Base-by-base conservation (phyloP, 2,888 invertebrate species). In the Autographa pulchrina region DNA sequence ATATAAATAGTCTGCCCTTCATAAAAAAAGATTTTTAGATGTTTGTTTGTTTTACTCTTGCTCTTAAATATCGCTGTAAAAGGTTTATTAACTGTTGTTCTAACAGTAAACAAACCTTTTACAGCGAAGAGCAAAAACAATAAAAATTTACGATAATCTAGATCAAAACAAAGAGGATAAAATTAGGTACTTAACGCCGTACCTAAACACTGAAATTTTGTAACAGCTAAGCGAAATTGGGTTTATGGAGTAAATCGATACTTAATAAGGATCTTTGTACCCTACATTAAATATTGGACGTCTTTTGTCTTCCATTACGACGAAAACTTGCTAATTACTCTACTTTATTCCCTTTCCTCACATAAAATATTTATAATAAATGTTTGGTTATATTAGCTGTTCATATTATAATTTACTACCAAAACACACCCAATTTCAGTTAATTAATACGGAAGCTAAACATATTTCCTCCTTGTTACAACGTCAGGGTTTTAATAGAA, bases 401-500 rank as follows among this genome's bases (percentile, higher is more conserved):
- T 67, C 32, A 31, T 41, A 60, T 25, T 35, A 14, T 64, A 32
- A 80, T 75, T 65, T 71, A 31, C 64, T 25, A 63, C 59, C 59
- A 62, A 62, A 64, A 68, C 72, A 74, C 75, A 68, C 65, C 60
- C 63, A 16, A 65, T 66, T 76, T 80, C 35, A 32, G 61, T 64
- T 78, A 76, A 80, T 80, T 61, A 78, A 68, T 62, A 72, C 25
- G 61, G 60, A 58, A 71, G 38, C 8, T 38, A 65, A 77, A 58
- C 58, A 65, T 68, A 59, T 72, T 58, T 59, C 66, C 71, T 65
- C 52, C 54, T 62, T 20, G 48, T 71, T 70, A 62, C 13, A 20
- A 25, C 35, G n/a, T 16, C 32, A 52, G 70, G 62, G 68, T 74
- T 81, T 74, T 74, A 65, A 69, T 72, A 74, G 69, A 66, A 68